Evolutionary conservation across 1,140 invertebrate genomes (phyloP).

Genomic region (Steinernema feltiae): DNA sequence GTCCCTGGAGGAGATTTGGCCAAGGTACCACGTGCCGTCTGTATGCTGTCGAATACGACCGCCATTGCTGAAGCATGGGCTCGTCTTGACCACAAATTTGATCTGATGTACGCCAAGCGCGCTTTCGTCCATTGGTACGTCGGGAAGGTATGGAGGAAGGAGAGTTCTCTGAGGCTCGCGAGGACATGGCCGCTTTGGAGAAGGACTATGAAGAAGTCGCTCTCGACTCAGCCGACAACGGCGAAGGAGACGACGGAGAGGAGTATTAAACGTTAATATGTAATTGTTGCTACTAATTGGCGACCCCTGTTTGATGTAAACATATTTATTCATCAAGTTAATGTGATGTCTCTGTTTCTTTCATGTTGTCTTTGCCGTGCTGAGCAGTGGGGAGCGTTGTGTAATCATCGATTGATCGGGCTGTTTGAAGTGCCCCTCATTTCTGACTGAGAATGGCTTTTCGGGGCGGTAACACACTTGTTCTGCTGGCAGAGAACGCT

Average conservation of each 20-base stretch:
- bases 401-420: conserved; percentile 11
- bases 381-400: not conserved
- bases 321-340: not conserved
- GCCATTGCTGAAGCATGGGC: conserved; percentile 68
- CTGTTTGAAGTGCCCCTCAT: not conserved
- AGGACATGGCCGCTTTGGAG: conserved; percentile 68
- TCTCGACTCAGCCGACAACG: conserved; percentile 35
- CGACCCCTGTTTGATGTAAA: not conserved
- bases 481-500: not conserved
- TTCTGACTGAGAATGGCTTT: not conserved
- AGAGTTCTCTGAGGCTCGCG: conserved; percentile 70
- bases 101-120: conserved; percentile 70
- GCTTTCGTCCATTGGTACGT: conserved; percentile 72
- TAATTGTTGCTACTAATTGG: conserved; percentile 6
- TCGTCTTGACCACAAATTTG: conserved; percentile 63
- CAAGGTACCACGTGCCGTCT: conserved; percentile 59
- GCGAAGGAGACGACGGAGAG: conserved; percentile 28
- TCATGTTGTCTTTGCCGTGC: not conserved
- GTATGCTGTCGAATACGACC: conserved; percentile 78
- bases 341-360: not conserved
- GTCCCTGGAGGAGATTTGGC: conserved; percentile 57
- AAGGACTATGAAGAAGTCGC: conserved; percentile 64
- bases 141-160: conserved; percentile 74
- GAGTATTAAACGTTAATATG: conserved; percentile 30
- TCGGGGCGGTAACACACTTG: not conserved